phyloP scores from a whole-genome alignment of 2,797 vertebrate genomes.

The Martes flavigula region DNA sequence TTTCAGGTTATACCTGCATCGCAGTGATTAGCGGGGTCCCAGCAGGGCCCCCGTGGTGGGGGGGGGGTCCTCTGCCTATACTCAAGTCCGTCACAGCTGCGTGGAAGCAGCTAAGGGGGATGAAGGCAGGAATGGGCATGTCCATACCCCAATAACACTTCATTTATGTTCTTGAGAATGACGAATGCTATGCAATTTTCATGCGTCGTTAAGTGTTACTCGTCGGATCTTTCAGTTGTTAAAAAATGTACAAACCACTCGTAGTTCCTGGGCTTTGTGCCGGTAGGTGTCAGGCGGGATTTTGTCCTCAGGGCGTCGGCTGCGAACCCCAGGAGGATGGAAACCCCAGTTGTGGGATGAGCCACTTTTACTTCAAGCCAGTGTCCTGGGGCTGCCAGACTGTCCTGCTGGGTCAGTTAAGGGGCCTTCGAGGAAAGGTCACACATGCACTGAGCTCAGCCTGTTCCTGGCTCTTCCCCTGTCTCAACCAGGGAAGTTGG shows the following conservation, averaged over 20 bases:
- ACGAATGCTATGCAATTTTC: not conserved
- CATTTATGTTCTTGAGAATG: not conserved
- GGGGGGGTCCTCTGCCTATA: not conserved
- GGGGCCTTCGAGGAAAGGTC: not conserved
- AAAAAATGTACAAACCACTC: too few relatives aligned
- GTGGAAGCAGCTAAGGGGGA: not conserved
- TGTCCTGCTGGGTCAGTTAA: too few relatives aligned
- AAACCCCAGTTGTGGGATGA: not conserved
- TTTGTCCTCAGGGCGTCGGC: rapidly evolving
- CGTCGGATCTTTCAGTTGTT: not conserved
- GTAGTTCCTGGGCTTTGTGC: not conserved
- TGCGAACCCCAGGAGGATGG: not conserved
- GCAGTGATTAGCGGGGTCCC: rapidly evolving
- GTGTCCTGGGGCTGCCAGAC: too few relatives aligned
- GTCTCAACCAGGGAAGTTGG: rapidly evolving
- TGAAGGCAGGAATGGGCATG: not conserved
- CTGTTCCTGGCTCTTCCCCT: too few relatives aligned
- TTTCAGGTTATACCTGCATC: too few relatives aligned
- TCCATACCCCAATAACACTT: not conserved
- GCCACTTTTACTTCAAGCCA: too few relatives aligned
- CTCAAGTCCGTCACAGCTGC: not conserved
- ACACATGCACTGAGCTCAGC: rapidly evolving
- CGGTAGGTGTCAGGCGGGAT: not conserved
- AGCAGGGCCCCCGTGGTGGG: not conserved
- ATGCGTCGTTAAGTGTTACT: rapidly evolving